phyloP scores from a whole-genome alignment of 1,140 invertebrate species.

The Stegodyphus mimosarum region DNA sequence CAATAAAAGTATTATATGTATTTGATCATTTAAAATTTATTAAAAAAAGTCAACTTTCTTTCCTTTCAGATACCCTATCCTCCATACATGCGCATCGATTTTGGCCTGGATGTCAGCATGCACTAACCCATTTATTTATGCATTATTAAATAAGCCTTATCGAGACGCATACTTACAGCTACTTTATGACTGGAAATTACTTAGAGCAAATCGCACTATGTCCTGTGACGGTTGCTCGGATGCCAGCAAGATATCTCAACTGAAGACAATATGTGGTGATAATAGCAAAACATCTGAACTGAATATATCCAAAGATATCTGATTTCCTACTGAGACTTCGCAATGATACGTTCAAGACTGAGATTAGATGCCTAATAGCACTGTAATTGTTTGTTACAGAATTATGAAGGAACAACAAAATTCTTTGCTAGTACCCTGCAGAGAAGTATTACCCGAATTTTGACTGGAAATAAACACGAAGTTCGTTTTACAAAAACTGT shows the following conservation, averaged over 20 bases:
- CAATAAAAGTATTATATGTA: too few species aligned
- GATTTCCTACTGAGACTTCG: background rate
- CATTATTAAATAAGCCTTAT: constrained; percentile 85
- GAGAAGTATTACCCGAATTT: too few species aligned
- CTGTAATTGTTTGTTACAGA: too few species aligned
- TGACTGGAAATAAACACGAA: too few species aligned
- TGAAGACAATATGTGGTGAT: constrained; percentile 16
- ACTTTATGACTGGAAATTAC: constrained; percentile 66
- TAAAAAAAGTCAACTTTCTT: background rate
- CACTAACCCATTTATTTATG: constrained; percentile 88
- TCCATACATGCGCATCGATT: constrained; percentile 84
- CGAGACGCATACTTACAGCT: constrained; percentile 79
- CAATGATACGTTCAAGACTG: too few species aligned
- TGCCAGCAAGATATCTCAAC: background rate
- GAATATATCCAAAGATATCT: constrained; percentile 9
- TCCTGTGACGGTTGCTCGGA: constrained; percentile 17
- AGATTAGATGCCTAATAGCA: too few species aligned
- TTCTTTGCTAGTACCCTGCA: too few species aligned
- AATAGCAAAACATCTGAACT: constrained; percentile 22
- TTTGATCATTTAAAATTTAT: too few species aligned
- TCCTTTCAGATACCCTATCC: constrained; percentile 73
- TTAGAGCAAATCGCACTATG: background rate
- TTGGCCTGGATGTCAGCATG: constrained; percentile 87
- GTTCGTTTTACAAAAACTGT: too few species aligned
- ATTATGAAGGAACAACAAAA: too few species aligned